Evolutionary conservation across 2,888 invertebrate genomes (phyloP).

Genomic region (Chelonus formosanus): DNA sequence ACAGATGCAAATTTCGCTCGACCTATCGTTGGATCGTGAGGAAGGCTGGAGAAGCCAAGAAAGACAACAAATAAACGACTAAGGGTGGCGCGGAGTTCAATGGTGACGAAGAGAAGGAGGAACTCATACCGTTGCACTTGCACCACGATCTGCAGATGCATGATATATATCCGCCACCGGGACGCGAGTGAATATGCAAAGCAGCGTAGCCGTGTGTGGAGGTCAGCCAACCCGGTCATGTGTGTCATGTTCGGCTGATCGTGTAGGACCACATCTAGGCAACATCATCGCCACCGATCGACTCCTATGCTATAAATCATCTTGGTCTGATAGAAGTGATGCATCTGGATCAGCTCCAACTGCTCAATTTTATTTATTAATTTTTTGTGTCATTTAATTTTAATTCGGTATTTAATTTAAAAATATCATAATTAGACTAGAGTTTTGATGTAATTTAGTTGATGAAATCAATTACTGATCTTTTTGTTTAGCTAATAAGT

Average conservation of each 20-base stretch:
- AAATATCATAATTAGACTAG: too few relatives aligned
- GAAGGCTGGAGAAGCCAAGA: slow-evolving; percentile 31
- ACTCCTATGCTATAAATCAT: slow-evolving; percentile 52
- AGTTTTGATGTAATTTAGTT: too few relatives aligned
- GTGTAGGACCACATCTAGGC: slow-evolving; percentile 39
- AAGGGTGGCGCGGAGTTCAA: slow-evolving; percentile 1
- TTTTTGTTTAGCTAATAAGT: too few relatives aligned
- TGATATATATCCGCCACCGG: slow-evolving; percentile 62
- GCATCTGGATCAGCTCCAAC: too few relatives aligned
- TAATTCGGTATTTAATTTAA: too few relatives aligned
- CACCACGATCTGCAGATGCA: slow-evolving; percentile 50
- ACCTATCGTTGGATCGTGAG: slow-evolving; percentile 63
- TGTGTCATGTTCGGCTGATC: slow-evolving; percentile 41
- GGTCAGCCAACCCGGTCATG: slow-evolving; percentile 52
- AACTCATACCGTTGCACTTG: slow-evolving; percentile 45
- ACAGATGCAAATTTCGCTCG: slow-evolving; percentile 62
- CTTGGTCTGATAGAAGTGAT: slow-evolving; percentile 2
- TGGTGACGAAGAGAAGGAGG: slow-evolving; percentile 22
- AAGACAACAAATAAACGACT: slow-evolving; percentile 38
- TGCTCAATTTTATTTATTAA: too few relatives aligned
- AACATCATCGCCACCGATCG: slow-evolving; percentile 42
- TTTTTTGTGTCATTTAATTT: too few relatives aligned
- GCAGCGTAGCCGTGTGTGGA: slow-evolving; percentile 44
- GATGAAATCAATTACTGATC: too few relatives aligned
- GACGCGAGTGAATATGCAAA: slow-evolving; percentile 61